Percentiles rank a stretch among this genome's conserved stretches.
These are phyloP conservation scores for Engystomops pustulosus DNA, from an alignment of 2,113 vertebrate species.

Conservation along the genomic window DNA sequence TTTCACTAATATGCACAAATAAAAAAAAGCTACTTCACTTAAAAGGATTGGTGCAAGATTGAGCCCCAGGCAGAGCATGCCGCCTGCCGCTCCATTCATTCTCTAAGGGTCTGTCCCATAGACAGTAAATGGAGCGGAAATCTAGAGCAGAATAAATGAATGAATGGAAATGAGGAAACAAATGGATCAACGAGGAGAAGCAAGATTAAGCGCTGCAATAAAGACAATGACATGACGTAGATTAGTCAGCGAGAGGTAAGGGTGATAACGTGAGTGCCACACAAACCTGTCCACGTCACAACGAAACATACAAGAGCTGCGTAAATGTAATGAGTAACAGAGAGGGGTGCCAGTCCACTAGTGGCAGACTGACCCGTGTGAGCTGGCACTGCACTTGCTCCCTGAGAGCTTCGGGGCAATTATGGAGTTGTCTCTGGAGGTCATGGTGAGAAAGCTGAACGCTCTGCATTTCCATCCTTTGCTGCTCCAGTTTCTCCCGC, in stretches of 20 bases:
- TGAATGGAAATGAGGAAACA: not conserved
- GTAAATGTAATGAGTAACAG: slow-evolving; percentile 31
- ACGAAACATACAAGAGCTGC: slow-evolving; percentile 59
- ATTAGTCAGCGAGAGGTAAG: not conserved
- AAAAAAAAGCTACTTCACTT: too few species aligned
- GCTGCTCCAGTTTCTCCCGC: slow-evolving; percentile 92
- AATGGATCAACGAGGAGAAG: not conserved
- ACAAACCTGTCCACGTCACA: not conserved
- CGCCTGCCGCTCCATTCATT: too few species aligned
- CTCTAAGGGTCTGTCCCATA: too few species aligned
- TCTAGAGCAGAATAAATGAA: too few species aligned
- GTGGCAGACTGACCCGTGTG: slow-evolving; percentile 90
- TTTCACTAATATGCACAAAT: too few species aligned
- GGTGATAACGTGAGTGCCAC: not conserved
- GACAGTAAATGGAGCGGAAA: too few species aligned
- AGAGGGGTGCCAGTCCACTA: slow-evolving; percentile 67
- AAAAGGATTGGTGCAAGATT: too few species aligned
- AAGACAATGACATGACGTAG: not conserved
- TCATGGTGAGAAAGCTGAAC: slow-evolving; percentile 77
- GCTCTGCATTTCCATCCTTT: slow-evolving; percentile 82
- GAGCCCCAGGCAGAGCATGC: too few species aligned
- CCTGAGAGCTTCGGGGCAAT: slow-evolving; percentile 94
- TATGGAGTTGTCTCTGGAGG: slow-evolving; percentile 94
- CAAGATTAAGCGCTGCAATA: not conserved
- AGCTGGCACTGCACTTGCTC: slow-evolving; percentile 95